Evolutionary conservation across 2,888 invertebrate species (phyloP), one percentile per base, ranked within the genome.

Genomic region (Pseudococcus longispinus): DNA sequence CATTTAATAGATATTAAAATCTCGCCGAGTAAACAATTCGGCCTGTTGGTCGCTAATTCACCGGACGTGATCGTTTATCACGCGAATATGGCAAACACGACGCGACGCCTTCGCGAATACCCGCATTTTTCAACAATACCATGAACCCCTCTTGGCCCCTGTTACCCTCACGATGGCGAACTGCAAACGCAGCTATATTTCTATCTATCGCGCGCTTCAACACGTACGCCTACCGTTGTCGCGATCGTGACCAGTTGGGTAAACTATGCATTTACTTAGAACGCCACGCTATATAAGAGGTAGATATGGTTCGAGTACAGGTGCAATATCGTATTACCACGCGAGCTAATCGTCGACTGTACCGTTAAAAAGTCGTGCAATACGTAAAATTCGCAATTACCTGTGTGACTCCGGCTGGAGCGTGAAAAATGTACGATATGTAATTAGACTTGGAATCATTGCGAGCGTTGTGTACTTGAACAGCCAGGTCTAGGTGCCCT

Each of bases 31-130:
- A 70, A 70, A 70, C 70, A 70, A 70, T 70, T 70, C 9, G 18
- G 18, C 15, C 29, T 29, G 2, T 29, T 9, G 37, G 37, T 70
- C 3, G 70, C 70, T 32, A 70, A 70, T 70, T 70, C 29, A 70
- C 70, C 70, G 70, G 70, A 70, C 70, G 29, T 70, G 70, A 70
- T 70, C 15, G 70, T 29, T 70, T 29, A 70, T 70, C 70, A 70
- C 70, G 70, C 26, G 29, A 26, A 70, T 51, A 51, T 5, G n/a
- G 13, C 70, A 70, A 29, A 70, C 26, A 65, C 70, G 60, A 60
- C 60, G 11, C 55, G 55, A 55, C 55, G 55, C 55, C 55, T 55
- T 20, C 18, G 55, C n/a, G 3, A 55, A 55, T 55, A 20, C 6
- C 55, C 6, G 55, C n/a, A 55, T 15, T 55, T n/a, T 55, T n/a